Conservation (phyloP, 2,797 vertebrate genomes). For the Chelidonichthys spinosus region DNA sequence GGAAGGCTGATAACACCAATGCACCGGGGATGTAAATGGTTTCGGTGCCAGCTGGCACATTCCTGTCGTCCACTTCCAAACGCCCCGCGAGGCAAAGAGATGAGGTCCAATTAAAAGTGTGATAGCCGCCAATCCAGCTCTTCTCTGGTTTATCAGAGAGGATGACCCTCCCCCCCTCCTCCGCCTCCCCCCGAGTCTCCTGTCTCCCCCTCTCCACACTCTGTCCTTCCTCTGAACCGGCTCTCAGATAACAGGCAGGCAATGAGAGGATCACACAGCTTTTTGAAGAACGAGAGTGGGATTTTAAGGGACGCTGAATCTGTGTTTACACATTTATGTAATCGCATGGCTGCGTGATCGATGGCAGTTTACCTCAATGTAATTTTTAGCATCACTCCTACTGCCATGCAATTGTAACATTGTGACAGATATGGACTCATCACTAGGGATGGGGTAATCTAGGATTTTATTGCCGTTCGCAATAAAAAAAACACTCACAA, state of each 20-base stretch:
- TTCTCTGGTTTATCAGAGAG: conserved; percentile 57
- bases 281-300: conserved; percentile 41
- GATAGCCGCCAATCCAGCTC: conserved; percentile 65
- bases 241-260: conserved; percentile 52
- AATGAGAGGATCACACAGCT: conserved; percentile 53
- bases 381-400: neutral
- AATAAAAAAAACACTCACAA: no score
- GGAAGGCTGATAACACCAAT: conserved; percentile 59
- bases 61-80: conserved; percentile 65
- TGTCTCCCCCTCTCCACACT: conserved; percentile 26
- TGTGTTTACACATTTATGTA: conserved; percentile 41
- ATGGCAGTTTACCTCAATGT: neutral
- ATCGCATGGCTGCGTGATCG: conserved; percentile 21
- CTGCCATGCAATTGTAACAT: neutral
- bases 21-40: conserved; percentile 52
- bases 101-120: conserved; percentile 71
- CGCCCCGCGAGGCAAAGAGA: conserved; percentile 56
- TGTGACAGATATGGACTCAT: neutral
- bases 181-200: conserved; percentile 24
- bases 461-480: no score
- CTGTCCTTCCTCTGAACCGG: conserved; percentile 58
- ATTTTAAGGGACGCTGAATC: conserved; percentile 19
- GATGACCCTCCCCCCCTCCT: conserved; percentile 39
- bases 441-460: no score
- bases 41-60: conserved; percentile 66